Evolutionary conservation across 2,797 vertebrate species (phyloP), one percentile per base, ranked within the genome.

Genomic region (Sebastes paucispinis): DNA sequence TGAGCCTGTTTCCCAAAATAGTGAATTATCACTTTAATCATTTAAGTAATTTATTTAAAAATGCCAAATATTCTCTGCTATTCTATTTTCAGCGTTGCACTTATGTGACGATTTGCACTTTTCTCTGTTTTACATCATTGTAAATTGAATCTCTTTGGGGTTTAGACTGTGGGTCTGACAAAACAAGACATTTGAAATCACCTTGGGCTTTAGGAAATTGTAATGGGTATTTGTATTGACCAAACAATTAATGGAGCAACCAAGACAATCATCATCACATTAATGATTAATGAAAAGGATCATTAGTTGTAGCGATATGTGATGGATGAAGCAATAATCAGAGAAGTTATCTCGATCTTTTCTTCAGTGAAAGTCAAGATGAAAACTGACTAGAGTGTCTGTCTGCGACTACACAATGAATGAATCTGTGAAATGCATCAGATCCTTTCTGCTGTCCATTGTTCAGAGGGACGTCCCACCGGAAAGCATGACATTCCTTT

Each of bases 401-500:
- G 39, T n/a, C 11, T 36, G 34, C 34, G 34, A 0, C 34, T 36
- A 36, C 34, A 54, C 5, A 80, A 77, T 82, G 79, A 89, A 78
- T 80, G 75, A 86, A 85, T 89, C 83, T 87, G 85, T 82, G 77
- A 89, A 82, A 77, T 68, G 47, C 59, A 89, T 83, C 76, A 82
- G 70, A 78, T 86, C 47, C 52, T 76, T 76, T 82, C 65, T 18
- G 68, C 34, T 68, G 82, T 43, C 55, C 59, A 88, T 90, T 90
- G 85, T 91, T 91, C 77, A 71, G 36, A 75, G 57, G 70, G 43
- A 39, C 54, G 72, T 91, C 89, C 73, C 83, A 84, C 83, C 60
- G 79, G 90, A 93, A 90, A 87, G 58, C 69, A 69, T 32, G 74
- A 88, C 91, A 91, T 92, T 94, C 92, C 88, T 90, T 87, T 87